Percentiles rank a stretch among this genome's conserved stretches.
These are phyloP conservation scores for Mythimna albipuncta DNA, from an alignment of 2,888 invertebrate genomes.

Conservation along the genomic window DNA sequence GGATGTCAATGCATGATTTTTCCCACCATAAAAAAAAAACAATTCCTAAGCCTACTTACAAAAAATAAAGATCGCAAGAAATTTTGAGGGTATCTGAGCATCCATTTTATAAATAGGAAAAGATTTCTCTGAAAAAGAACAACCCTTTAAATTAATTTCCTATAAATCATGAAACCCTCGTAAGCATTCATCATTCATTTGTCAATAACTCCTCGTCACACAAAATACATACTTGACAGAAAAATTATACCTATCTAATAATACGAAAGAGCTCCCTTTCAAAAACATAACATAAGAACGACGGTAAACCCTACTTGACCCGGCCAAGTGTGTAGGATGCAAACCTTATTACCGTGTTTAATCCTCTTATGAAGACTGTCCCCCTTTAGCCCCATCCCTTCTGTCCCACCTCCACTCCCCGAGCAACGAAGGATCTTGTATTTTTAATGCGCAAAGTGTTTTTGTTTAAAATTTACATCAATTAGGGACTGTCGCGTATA, in stretches of 20 bases:
- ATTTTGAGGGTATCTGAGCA: neutral
- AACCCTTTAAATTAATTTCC: too few relatives aligned
- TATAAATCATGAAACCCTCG: neutral
- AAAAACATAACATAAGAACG: slow-evolving; percentile 42
- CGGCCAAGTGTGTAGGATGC: slow-evolving; percentile 79
- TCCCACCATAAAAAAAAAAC: too few relatives aligned
- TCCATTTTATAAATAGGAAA: too few relatives aligned
- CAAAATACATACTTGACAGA: slow-evolving; percentile 11
- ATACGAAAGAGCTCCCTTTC: slow-evolving; percentile 39
- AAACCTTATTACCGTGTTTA: slow-evolving; percentile 86
- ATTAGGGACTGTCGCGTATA: slow-evolving; percentile 45
- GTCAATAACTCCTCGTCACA: neutral
- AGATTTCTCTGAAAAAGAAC: too few relatives aligned
- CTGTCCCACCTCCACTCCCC: slow-evolving; percentile 24
- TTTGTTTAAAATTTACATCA: slow-evolving; percentile 67
- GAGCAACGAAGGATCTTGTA: slow-evolving; percentile 58
- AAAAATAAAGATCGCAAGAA: neutral
- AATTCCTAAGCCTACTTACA: too few relatives aligned
- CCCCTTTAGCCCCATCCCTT: slow-evolving; percentile 22
- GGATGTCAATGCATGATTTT: too few relatives aligned
- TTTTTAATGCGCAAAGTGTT: slow-evolving; percentile 66
- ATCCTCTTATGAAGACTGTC: slow-evolving; percentile 83
- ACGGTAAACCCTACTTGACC: slow-evolving; percentile 84
- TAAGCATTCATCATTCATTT: slow-evolving; percentile 1
- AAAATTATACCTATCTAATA: slow-evolving; percentile 12